Evolutionary conservation across 2,113 vertebrate genomes (phyloP).

Genomic region (Anhinga anhinga): DNA sequence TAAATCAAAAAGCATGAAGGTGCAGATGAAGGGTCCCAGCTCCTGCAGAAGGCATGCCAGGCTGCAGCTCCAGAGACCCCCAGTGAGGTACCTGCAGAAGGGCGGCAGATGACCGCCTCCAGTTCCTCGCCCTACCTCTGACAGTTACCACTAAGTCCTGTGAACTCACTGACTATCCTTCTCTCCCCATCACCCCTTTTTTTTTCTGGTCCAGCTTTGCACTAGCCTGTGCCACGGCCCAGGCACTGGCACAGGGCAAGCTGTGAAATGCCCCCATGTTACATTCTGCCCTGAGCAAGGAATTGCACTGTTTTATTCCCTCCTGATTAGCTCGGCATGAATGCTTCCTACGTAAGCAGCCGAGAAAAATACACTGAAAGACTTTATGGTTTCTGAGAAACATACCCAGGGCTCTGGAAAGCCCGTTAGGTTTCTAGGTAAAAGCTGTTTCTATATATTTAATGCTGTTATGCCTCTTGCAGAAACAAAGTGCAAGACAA

Average conservation of each 20-base stretch:
- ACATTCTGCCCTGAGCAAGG: not conserved
- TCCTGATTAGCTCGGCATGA: rapidly evolving
- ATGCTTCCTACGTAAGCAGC: not conserved
- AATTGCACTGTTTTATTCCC: not conserved
- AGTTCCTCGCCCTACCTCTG: not conserved
- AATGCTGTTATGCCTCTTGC: not conserved
- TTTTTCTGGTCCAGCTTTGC: not conserved
- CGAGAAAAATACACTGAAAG: not conserved
- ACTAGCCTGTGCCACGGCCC: not conserved
- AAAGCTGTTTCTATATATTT: not conserved
- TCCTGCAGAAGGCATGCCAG: not conserved
- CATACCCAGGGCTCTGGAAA: not conserved
- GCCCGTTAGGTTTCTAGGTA: not conserved
- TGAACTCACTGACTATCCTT: not conserved
- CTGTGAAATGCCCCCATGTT: not conserved
- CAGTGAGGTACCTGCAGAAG: not conserved
- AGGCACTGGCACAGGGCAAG: not conserved
- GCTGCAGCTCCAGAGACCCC: not conserved
- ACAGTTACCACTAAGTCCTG: not conserved
- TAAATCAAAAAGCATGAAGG: not conserved
- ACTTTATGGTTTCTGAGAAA: not conserved
- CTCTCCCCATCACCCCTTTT: not conserved
- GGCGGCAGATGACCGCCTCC: not conserved
- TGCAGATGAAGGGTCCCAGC: not conserved
- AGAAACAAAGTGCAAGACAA: not conserved